Base-by-base conservation (phyloP, 2,888 invertebrate genomes). In the Spilarctia lutea region DNA sequence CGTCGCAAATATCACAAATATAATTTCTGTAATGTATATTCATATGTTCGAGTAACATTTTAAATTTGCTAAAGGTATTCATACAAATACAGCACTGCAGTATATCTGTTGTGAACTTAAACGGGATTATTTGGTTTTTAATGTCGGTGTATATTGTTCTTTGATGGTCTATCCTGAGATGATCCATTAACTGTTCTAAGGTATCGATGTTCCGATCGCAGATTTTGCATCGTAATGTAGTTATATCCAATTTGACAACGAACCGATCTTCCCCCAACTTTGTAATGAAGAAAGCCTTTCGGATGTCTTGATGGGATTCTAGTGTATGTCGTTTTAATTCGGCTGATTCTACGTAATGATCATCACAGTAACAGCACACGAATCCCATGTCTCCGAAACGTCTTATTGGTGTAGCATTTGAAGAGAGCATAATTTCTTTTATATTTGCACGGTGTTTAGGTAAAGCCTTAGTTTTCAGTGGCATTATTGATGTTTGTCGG, bases 1-100 rank as follows among this genome's bases (percentile, higher is more conserved):
- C 93, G 3, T 92, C 91, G 77, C 96, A 96, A 3, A 94, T 87
- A 33, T 94, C 94, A 78, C 96, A 96, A 42, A 94, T 91, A 76
- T 94, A 94, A 87, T 96, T 93, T 48, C 88, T 86, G 63, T 84
- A 93, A 79, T 93, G 93, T 0, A 78, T 78, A 52, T 90, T 90
- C 92, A 92, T 92, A 42, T 91, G 91, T 48, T 88, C 87, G 0
- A 87, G 70, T 7, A 91, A 68, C 0, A 87, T 79, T 79, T 89
- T 88, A 78, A 90, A 91, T 66, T 88, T 89, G n/a, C 83, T 86
- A 60, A 84, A 90, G 18, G 79, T 80, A 7, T 80, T 82, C 0
- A 45, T 45, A 73, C 89, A 90, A 2, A 87, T 65, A 2, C 79
- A 87, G 67, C 90, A 90, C 24, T 79, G 76, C 0, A 83, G 65